Percentiles rank a stretch among this genome's conserved stretches.
These are phyloP conservation scores for Ceratina japonica DNA, from an alignment of 1,140 invertebrate species.

Conservation along the genomic window DNA sequence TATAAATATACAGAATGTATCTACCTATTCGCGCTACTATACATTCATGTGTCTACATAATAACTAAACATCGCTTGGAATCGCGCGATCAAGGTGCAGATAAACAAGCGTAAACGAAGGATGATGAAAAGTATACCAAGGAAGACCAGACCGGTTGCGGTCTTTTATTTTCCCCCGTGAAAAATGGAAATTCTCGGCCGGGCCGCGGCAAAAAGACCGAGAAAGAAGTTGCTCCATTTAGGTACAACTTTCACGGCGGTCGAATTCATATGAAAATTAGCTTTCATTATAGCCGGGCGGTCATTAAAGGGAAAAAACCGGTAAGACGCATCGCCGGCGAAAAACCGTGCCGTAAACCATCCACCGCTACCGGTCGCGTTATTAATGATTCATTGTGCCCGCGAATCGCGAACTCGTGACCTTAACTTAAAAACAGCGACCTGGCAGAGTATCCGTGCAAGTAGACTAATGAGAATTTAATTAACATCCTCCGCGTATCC, in stretches of 20 bases:
- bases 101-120: neutral
- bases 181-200: conserved; percentile 8
- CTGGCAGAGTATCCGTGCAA: neutral
- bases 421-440: conserved; percentile 21
- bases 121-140: conserved; percentile 4
- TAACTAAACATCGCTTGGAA: neutral
- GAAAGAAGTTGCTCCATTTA: conserved; percentile 11
- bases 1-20: no score
- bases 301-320: conserved; percentile 28
- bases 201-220: neutral
- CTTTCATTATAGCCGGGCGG: neutral
- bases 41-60: no score
- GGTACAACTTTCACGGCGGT: conserved; percentile 6
- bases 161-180: conserved; percentile 24
- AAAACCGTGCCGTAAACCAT: neutral
- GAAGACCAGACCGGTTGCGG: conserved; percentile 12
- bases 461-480: conserved; percentile 53
- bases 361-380: neutral
- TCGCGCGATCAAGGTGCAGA: conserved; percentile 2
- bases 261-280: conserved; percentile 37
- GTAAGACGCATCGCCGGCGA: conserved; percentile 17
- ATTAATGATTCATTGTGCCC: conserved; percentile 17
- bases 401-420: conserved; percentile 2
- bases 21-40: no score
- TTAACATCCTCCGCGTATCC: conserved; percentile 33